A percentile compares a stretch with the other conserved stretches of the same genome.
Evolutionary conservation across 2,113 vertebrate genomes (phyloP).

Genomic region (Indicator maculatus): DNA sequence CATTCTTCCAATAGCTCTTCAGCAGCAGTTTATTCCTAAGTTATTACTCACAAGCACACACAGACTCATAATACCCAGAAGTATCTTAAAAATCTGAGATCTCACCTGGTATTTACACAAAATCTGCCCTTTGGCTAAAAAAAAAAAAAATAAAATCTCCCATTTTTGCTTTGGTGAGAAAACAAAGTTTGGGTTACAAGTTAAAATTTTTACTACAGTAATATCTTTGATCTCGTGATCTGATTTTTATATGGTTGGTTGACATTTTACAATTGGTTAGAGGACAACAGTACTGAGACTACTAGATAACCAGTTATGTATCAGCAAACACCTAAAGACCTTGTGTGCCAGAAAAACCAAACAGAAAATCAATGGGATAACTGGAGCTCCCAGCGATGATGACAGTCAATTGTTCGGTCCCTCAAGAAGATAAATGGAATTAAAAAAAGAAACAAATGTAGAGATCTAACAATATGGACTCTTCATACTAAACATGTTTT

Average conservation of each 20-base stretch:
- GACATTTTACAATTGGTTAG: not conserved
- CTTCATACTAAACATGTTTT: not conserved
- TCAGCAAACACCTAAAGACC: not conserved
- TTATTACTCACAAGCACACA: not conserved
- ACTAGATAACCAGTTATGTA: not conserved
- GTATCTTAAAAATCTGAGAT: not conserved
- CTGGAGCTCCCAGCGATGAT: not conserved
- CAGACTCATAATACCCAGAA: not conserved
- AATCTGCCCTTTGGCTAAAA: not conserved
- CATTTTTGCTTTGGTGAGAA: not conserved
- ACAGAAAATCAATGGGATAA: not conserved
- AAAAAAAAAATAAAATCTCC: not conserved
- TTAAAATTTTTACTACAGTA: not conserved
- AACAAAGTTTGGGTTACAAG: not conserved
- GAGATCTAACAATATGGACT: not conserved
- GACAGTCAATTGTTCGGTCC: not conserved
- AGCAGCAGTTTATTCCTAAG: not conserved
- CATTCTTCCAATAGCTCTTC: not conserved
- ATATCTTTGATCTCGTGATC: not conserved
- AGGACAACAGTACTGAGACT: not conserved
- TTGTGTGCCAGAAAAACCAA: not conserved
- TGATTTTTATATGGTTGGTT: not conserved
- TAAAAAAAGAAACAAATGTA: not conserved
- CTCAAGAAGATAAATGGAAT: not conserved
- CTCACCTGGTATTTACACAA: not conserved